Percentiles rank a stretch among this genome's conserved stretches.
Conservation (phyloP, 2,113 vertebrate genomes). For the Terrapene triunguis region DNA sequence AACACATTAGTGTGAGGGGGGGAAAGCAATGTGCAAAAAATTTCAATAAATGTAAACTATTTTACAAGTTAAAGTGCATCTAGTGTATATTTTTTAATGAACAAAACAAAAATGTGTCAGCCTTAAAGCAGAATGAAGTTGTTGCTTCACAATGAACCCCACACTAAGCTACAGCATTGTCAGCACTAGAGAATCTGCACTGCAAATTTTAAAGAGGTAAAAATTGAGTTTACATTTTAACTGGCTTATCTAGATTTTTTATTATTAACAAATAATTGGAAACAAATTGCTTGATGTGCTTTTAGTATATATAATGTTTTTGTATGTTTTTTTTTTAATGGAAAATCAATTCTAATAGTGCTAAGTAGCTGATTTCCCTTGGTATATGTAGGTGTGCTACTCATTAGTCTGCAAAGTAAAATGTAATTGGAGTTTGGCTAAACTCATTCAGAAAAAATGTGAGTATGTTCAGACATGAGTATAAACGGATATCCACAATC, state of each 20-base stretch:
- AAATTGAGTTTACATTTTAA: background rate
- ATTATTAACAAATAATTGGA: background rate
- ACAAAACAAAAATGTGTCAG: background rate
- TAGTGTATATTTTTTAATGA: background rate
- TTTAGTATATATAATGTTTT: background rate
- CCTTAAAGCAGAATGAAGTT: background rate
- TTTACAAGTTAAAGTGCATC: background rate
- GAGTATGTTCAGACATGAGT: background rate
- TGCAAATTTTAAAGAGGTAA: background rate
- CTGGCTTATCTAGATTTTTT: background rate
- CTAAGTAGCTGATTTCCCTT: background rate
- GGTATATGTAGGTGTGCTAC: background rate
- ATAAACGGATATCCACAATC: background rate
- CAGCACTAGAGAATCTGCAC: background rate
- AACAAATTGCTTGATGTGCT: background rate
- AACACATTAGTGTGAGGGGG: background rate
- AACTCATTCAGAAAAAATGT: background rate
- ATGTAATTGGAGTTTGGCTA: background rate
- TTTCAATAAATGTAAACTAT: background rate
- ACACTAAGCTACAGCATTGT: background rate
- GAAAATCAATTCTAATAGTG: background rate
- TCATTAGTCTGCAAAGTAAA: slow-evolving; percentile 25
- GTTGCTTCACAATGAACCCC: background rate
- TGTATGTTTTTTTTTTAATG: background rate
- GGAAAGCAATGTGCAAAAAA: slow-evolving; percentile 13